Evolutionary conservation across 2,797 vertebrate genomes (phyloP), one percentile per base, ranked within the genome.

Genomic region (Adelosebastes latens): DNA sequence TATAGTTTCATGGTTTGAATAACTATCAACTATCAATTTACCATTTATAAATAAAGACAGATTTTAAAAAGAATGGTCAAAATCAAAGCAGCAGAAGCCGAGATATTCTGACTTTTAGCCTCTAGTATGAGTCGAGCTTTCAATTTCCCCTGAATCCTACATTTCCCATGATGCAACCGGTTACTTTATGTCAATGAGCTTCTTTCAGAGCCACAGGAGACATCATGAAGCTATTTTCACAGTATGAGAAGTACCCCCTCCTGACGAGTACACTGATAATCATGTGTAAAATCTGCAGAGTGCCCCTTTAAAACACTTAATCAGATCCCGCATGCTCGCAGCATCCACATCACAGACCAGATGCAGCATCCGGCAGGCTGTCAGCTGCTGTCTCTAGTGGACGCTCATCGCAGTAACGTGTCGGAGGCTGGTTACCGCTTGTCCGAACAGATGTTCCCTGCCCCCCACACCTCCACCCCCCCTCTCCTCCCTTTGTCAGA

Each of bases 381-480:
- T 69, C 82, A 73, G 79, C 86, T 80, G 79, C 61, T 20, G 62
- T 75, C 67, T 83, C 56, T 6, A 32, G 77, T 58, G 66, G 79
- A 69, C 32, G 4, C 65, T 68, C 82, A 62, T 73, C 75, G 84
- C 67, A 73, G 70, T 63, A 75, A 84, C 31, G 6, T 80, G 82
- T 84, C 22, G 11, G 76, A 77, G 72, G 78, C 69, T 67, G 52
- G 75, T 87, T 60, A 68, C 61, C 9, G 56, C 56, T 77, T 64
- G 61, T 82, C 75, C 8, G 12, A 86, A 89, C 92, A 94, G 91
- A 94, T 93, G 92, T 93, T 84, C 72, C 53, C 64, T 29, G 3
- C 70, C 11, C 59, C 39, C 4, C 53, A 12, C 12, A 42, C 39
- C 18, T 59, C 18, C 6, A 5, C 4, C 8, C 25, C 16, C 59